Evolutionary conservation across 2,888 invertebrate genomes (phyloP), one percentile per base, ranked within the genome.

Genomic region (Drosophila mimica): DNA sequence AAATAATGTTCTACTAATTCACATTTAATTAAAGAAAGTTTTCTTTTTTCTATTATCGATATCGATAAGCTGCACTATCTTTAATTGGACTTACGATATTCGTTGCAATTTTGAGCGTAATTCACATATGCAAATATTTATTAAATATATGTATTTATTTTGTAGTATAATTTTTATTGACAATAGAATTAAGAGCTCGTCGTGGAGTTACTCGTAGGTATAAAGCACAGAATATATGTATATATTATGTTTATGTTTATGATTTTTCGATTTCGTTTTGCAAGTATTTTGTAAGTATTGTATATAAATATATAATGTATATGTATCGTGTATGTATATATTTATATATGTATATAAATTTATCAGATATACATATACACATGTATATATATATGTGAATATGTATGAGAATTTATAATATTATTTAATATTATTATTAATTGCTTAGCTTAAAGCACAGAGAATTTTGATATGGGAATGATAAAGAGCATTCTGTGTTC

Each of bases 361-460:
- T 58, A 48, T 57, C 52, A 70, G 49, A 59, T 73, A 76, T 79
- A n/a, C 56, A 60, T 72, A 62, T 68, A 56, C 63, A 51, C 60
- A 64, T 71, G 36, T 74, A 51, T 69, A 69, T 67, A 60, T 54
- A 51, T 63, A 52, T 77, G 43, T 69, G 58, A 64, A 54, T 70
- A 66, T 76, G 46, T 77, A 63, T 71, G 62, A 3, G 17, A 46
- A 46, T 46, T 13, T 15, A 25, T 46, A 25, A 20, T 54, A 68
- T 34, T 61, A 60, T 33, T 72, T 58, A 58, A 70, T 60, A 63
- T 83, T 58, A 80, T 68, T 72, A 57, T 57, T 83, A 85, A 85
- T 86, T 86, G 88, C 88, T 88, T 89, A 85, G 85, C 85, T 85
- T 86, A 86, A 89, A 86, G 85, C 85, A 89, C 90, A 86, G 74